These are phyloP conservation scores for Todiramphus chloris DNA, from an alignment of 2,113 vertebrate genomes.

Conservation along the genomic window DNA sequence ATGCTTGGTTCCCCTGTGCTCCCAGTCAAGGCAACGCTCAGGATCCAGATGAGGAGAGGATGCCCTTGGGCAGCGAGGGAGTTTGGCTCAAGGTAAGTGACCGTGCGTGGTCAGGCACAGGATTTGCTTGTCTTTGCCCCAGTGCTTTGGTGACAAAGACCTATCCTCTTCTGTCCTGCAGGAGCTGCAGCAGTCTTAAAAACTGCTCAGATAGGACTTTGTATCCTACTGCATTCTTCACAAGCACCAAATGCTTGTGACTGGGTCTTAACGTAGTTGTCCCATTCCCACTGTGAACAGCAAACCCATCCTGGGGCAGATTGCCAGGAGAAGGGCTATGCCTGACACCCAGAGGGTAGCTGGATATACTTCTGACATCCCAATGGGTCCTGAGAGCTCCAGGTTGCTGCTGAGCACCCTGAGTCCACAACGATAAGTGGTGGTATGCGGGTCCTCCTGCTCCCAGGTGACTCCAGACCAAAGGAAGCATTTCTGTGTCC, in stretches of 20 bases:
- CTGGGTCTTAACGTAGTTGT: not conserved
- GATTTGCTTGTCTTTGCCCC: not conserved
- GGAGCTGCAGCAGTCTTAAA: not conserved
- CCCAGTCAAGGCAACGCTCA: conserved; percentile 54
- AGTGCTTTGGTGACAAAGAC: not conserved
- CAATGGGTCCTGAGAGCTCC: not conserved
- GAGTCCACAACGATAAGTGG: not conserved
- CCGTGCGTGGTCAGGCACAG: not conserved
- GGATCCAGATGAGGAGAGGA: conserved; percentile 59
- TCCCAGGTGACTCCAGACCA: not conserved
- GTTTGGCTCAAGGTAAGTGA: conserved; percentile 88
- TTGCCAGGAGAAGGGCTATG: not conserved
- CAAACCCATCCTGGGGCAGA: not conserved
- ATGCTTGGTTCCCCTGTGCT: conserved; percentile 88
- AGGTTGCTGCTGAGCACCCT: not conserved
- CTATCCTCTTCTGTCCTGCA: not conserved
- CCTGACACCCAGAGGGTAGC: not conserved
- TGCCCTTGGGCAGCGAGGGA: not conserved
- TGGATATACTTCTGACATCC: not conserved
- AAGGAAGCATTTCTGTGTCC: not conserved
- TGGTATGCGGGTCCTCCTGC: not conserved
- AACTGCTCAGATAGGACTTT: not conserved
- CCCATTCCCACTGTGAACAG: not conserved
- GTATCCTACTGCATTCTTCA: not conserved
- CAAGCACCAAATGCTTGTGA: not conserved